Percentiles rank a stretch among this genome's conserved stretches.
These are phyloP conservation scores for Pemphigus obesinymphae DNA, from an alignment of 1,140 invertebrate species.

Conservation along the genomic window DNA sequence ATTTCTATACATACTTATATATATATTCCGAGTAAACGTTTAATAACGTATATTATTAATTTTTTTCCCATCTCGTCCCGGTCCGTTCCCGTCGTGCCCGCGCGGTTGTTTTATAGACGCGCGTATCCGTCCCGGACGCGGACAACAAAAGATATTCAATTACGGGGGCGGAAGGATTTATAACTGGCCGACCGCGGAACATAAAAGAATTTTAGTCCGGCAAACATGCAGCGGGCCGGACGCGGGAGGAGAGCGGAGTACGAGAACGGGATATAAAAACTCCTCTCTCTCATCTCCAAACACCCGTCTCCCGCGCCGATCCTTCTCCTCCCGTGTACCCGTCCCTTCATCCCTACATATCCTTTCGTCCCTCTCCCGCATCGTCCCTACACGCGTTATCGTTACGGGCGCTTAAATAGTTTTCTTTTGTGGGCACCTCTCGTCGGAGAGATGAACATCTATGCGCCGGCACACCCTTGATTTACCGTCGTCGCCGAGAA, in stretches of 20 bases:
- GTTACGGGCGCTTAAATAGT: conserved; percentile 8
- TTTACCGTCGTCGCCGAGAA: background rate
- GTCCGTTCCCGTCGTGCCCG: background rate
- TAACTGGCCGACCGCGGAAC: background rate
- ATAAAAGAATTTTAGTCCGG: conserved; percentile 30
- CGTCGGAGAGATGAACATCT: conserved; percentile 16
- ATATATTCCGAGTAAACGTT: background rate
- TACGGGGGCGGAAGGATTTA: conserved; percentile 24
- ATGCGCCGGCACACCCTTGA: background rate
- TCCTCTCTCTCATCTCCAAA: background rate
- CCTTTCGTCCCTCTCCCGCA: no score
- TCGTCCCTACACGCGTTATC: no score
- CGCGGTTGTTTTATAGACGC: conserved; percentile 2
- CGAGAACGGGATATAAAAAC: background rate
- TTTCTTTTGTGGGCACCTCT: conserved; percentile 17
- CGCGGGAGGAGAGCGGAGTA: no score
- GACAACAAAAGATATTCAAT: conserved; percentile 32
- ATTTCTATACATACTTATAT: background rate
- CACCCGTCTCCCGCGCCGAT: no score
- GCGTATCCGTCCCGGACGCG: conserved; percentile 19
- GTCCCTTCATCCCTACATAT: background rate
- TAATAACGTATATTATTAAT: conserved; percentile 28
- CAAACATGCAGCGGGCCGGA: background rate
- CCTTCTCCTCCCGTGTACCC: background rate
- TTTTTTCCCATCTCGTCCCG: no score